These are phyloP conservation scores for Prunella himalayana DNA, from an alignment of 2,113 vertebrate genomes.

Conservation along the genomic window DNA sequence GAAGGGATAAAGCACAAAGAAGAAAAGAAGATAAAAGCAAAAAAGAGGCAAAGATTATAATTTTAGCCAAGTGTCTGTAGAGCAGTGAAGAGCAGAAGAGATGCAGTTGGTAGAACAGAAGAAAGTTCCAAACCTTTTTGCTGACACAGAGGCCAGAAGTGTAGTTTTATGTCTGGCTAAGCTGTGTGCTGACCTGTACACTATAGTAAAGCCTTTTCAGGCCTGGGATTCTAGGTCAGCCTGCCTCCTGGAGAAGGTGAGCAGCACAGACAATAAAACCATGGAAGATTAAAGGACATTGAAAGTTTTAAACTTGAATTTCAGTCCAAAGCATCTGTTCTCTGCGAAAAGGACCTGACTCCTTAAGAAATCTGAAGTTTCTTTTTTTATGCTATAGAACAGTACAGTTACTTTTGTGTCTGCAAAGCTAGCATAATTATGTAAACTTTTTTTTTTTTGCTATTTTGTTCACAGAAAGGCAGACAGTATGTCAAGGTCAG, in stretches of 20 bases:
- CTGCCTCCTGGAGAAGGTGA: not conserved
- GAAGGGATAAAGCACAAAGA: not conserved
- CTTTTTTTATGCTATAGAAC: not conserved
- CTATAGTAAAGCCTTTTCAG: not conserved
- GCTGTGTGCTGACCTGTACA: not conserved
- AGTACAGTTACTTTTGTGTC: not conserved
- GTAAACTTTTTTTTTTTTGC: not conserved
- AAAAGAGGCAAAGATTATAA: not conserved
- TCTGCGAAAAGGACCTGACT: not conserved
- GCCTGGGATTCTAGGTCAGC: not conserved
- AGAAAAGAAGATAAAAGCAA: not conserved
- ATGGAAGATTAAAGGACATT: not conserved
- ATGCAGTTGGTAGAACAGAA: not conserved
- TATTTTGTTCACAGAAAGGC: not conserved
- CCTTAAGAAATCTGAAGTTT: not conserved
- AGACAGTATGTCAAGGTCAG: not conserved
- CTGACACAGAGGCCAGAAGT: not conserved
- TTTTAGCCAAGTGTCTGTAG: not conserved
- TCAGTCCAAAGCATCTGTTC: not conserved
- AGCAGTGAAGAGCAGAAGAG: not conserved
- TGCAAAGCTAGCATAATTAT: not conserved
- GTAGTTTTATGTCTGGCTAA: not conserved
- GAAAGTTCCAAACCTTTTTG: not conserved
- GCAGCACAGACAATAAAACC: not conserved
- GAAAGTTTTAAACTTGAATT: slow-evolving; percentile 15